Evolutionary conservation across 2,113 vertebrate species (phyloP).

Genomic region (Heteronetta atricapilla): DNA sequence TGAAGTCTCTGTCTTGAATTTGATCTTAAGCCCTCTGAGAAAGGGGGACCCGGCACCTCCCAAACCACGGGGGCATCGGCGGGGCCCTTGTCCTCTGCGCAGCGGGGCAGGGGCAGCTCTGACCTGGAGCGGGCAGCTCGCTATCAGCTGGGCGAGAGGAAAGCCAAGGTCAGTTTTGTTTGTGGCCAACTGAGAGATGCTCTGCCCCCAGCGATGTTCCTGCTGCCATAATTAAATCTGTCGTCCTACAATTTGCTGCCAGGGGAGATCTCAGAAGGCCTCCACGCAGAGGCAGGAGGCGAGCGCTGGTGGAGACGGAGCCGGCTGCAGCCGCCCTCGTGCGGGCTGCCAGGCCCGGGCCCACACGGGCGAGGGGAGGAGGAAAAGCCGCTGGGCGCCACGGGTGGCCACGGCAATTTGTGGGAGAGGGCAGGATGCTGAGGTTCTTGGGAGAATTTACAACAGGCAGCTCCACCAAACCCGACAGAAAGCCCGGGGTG

Average conservation of each 20-base stretch:
- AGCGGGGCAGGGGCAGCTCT: accelerated
- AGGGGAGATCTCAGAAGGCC: conserved; percentile 26
- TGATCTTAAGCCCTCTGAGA: background rate
- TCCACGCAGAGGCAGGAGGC: background rate
- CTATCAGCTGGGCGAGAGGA: background rate
- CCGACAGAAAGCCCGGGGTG: accelerated
- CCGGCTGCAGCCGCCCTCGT: background rate
- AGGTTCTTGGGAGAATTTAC: background rate
- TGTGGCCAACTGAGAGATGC: conserved; percentile 28
- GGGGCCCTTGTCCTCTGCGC: background rate
- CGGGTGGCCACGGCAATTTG: background rate
- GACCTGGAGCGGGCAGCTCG: background rate
- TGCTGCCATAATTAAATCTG: conserved; percentile 60
- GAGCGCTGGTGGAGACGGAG: background rate
- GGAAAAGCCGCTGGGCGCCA: background rate
- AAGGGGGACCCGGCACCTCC: background rate
- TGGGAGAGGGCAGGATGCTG: background rate
- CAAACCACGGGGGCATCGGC: accelerated
- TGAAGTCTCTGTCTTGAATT: background rate
- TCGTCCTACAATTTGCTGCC: conserved; percentile 11
- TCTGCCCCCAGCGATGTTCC: conserved; percentile 31
- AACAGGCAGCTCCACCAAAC: background rate
- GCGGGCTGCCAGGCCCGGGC: background rate
- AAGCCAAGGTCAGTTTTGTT: conserved; percentile 62
- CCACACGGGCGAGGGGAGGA: background rate